These are phyloP conservation scores for Temnopleurus reevesii DNA, from an alignment of 53 echinoderm and acorn worm species.

Conservation along the genomic window DNA sequence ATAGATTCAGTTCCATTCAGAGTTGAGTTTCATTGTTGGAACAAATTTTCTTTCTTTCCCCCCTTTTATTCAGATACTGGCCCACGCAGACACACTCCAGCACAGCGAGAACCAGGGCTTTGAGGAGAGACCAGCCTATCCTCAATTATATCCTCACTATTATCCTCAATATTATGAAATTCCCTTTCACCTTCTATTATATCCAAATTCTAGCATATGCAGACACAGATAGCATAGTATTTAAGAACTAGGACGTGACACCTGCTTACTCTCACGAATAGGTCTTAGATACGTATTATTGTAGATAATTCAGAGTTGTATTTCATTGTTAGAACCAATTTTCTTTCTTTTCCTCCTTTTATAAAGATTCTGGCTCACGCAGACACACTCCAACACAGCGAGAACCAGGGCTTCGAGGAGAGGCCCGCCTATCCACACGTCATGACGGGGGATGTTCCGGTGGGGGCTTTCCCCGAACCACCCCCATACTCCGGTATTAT, in stretches of 20 bases:
- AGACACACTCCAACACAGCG: slow-evolving; percentile 48
- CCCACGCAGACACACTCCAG: slow-evolving; percentile 22
- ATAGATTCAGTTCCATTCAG: no score
- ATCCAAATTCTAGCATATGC: no score
- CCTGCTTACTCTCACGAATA: slow-evolving; percentile 64
- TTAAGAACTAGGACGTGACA: slow-evolving; percentile 44
- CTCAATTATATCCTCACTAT: no score
- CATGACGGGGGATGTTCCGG: slow-evolving; percentile 36
- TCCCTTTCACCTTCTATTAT: no score
- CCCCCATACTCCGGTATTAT: slow-evolving; percentile 52
- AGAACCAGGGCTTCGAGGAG: slow-evolving; percentile 57
- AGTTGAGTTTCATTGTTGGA: no score
- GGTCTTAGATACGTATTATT: no score
- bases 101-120: slow-evolving; percentile 35
- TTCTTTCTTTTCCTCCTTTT: no score
- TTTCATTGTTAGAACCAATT: no score
- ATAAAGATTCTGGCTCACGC: slow-evolving; percentile 52
- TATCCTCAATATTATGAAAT: no score
- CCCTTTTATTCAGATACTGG: neutral
- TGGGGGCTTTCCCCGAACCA: slow-evolving; percentile 60
- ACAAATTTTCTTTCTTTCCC: no score
- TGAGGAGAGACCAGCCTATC: slow-evolving; percentile 51
- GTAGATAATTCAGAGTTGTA: no score
- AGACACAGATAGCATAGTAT: no score
- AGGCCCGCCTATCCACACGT: slow-evolving; percentile 64